Evolutionary conservation across 2,113 vertebrate species (phyloP).

Genomic region (Oenanthe melanoleuca): DNA sequence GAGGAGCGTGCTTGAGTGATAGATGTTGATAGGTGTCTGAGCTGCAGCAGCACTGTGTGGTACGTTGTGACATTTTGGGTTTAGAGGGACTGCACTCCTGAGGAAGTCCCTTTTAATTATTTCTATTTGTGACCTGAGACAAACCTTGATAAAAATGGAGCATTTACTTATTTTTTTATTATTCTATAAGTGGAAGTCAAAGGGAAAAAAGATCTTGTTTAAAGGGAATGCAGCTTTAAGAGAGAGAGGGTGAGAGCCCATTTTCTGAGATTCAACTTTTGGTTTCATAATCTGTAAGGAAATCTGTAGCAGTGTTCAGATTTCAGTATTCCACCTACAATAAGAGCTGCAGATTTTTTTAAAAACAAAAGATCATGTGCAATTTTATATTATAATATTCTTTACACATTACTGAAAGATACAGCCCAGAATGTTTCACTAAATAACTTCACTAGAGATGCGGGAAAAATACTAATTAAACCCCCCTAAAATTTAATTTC

Average conservation of each 20-base stretch:
- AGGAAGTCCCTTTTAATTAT: slow-evolving; percentile 66
- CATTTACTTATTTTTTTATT: neutral
- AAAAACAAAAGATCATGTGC: neutral
- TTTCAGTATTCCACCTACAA: slow-evolving; percentile 5
- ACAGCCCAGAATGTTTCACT: neutral
- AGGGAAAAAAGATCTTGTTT: neutral
- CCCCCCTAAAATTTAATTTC: slow-evolving; percentile 13
- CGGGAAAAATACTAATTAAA: neutral
- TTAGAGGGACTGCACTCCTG: slow-evolving; percentile 25
- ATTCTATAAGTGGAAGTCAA: neutral
- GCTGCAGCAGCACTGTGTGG: slow-evolving; percentile 33
- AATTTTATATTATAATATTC: neutral
- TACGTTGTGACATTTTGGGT: slow-evolving; percentile 50
- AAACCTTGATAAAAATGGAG: neutral
- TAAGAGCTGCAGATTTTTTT: neutral
- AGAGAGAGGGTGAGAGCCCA: neutral
- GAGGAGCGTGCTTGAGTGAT: slow-evolving; percentile 67
- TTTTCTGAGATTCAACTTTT: slow-evolving; percentile 48
- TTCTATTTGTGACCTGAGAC: slow-evolving; percentile 11
- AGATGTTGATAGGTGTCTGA: slow-evolving; percentile 68
- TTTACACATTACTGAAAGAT: neutral
- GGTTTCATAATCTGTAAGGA: slow-evolving; percentile 22
- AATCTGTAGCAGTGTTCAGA: neutral
- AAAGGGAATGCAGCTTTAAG: slow-evolving; percentile 22
- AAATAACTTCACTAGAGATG: slow-evolving; percentile 15